A percentile compares a stretch with the other conserved stretches of the same genome.
phyloP scores from a whole-genome alignment of 2,113 vertebrate genomes.

The Parotia lawesii region DNA sequence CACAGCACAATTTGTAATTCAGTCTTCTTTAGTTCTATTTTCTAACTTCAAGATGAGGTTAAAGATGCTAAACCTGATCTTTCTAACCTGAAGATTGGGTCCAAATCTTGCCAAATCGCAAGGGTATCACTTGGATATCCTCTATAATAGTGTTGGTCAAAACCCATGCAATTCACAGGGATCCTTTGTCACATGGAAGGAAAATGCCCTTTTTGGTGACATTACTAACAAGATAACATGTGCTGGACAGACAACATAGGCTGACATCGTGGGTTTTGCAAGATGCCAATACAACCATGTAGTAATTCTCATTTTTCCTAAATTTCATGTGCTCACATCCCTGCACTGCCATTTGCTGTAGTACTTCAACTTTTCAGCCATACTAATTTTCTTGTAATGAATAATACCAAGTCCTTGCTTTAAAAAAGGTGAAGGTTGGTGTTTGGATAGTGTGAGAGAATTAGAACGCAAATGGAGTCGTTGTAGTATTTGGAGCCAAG shows the following conservation, averaged over 20 bases:
- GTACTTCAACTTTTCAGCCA: not conserved
- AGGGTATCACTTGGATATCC: not conserved
- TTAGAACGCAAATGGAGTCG: not conserved
- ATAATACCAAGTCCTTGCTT: not conserved
- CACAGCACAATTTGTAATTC: not conserved
- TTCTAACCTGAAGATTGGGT: not conserved
- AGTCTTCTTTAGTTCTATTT: not conserved
- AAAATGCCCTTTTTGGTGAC: not conserved
- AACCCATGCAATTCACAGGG: not conserved
- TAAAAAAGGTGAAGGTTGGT: not conserved
- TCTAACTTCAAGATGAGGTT: not conserved
- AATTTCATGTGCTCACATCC: not conserved
- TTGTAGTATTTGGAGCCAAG: not conserved
- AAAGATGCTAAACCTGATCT: not conserved
- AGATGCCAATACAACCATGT: not conserved
- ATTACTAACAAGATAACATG: not conserved
- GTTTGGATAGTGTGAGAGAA: not conserved
- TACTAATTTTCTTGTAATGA: not conserved
- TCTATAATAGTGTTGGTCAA: not conserved
- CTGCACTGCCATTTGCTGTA: not conserved
- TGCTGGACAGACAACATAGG: not conserved
- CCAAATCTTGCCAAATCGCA: not conserved
- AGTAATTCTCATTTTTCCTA: not conserved
- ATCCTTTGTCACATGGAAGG: not conserved
- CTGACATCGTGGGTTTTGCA: accelerated